Conservation (phyloP, 2,113 vertebrate genomes). For the Onychostoma macrolepis region DNA sequence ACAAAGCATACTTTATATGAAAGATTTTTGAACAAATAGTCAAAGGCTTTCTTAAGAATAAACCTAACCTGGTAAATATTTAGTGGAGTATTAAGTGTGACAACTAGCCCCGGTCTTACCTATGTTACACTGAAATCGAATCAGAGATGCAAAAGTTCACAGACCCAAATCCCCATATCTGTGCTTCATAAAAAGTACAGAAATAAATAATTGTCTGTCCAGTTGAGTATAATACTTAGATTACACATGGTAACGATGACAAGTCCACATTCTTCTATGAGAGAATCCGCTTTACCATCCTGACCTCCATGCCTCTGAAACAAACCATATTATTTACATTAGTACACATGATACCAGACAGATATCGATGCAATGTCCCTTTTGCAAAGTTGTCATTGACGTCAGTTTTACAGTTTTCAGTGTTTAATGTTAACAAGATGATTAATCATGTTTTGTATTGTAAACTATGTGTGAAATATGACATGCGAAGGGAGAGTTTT, state of each 20-base stretch:
- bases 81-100: not conserved
- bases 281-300: not conserved
- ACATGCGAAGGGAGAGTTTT: not conserved
- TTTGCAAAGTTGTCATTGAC: not conserved
- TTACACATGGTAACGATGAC: slow-evolving; percentile 29
- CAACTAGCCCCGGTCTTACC: not conserved
- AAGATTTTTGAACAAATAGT: not conserved
- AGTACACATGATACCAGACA: not conserved
- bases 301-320: slow-evolving; percentile 2
- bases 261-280: slow-evolving; percentile 3
- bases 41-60: not conserved
- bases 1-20: not conserved
- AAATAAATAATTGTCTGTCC: slow-evolving; percentile 11
- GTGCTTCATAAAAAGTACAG: not conserved
- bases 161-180: slow-evolving; percentile 3
- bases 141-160: not conserved
- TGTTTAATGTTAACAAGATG: not conserved
- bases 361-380: not conserved
- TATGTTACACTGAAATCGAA: not conserved
- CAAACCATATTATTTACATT: not conserved
- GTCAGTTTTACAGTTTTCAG: not conserved
- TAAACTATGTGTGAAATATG: slow-evolving; percentile 1
- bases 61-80: not conserved
- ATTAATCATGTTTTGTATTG: not conserved
- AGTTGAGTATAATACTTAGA: slow-evolving; percentile 20